These are phyloP conservation scores for Leuciscus waleckii DNA, from an alignment of 2,797 vertebrate species.

Conservation along the genomic window DNA sequence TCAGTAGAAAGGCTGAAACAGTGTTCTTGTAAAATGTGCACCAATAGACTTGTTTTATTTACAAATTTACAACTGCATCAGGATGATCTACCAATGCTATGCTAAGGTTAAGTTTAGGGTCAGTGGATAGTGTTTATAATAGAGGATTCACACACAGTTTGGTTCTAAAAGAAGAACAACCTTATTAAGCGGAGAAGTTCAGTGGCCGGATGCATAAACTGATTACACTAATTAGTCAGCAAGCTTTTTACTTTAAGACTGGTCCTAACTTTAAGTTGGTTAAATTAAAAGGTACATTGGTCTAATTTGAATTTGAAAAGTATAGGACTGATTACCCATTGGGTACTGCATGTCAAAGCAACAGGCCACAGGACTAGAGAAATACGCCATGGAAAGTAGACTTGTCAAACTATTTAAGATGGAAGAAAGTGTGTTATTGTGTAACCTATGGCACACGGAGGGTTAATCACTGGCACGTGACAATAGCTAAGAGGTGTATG, in stretches of 20 bases:
- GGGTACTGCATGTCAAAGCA: not conserved
- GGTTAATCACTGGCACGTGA: not conserved
- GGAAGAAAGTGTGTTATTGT: not conserved
- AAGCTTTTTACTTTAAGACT: not conserved
- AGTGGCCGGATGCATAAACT: not conserved
- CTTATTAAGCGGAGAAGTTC: not conserved
- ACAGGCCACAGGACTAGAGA: not conserved
- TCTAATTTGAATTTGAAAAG: no score
- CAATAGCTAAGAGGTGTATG: not conserved
- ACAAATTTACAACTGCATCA: not conserved
- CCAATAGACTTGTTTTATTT: not conserved
- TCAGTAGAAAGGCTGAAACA: no score
- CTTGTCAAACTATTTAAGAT: not conserved
- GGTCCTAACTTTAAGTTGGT: not conserved
- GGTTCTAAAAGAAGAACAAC: not conserved
- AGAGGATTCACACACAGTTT: not conserved
- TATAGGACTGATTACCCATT: no score
- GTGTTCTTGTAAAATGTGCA: no score
- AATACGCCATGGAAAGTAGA: not conserved
- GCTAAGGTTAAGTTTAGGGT: not conserved
- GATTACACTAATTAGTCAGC: not conserved
- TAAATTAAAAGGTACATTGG: not conserved
- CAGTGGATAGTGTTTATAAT: not conserved
- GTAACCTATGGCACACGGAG: fast-evolving
- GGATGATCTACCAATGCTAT: no score